phyloP scores from a whole-genome alignment of 2,797 vertebrate species.

The Thamnophis elegans region DNA sequence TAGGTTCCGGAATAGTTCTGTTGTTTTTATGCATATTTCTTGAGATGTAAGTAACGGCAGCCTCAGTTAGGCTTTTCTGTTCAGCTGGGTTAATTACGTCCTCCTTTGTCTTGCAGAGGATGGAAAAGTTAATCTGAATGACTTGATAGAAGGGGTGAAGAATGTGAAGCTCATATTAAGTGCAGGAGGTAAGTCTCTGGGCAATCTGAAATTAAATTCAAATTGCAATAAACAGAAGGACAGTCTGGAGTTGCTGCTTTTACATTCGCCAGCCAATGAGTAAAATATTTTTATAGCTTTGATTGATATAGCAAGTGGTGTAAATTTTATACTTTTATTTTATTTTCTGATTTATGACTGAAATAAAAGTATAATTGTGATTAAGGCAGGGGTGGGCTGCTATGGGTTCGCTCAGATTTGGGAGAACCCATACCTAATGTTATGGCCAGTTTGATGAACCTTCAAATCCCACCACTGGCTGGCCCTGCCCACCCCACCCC shows the following conservation, averaged over 20 bases:
- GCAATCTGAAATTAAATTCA: not conserved
- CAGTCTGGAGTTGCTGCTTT: not conserved
- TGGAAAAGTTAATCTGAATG: constrained; percentile 26
- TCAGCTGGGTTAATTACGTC: not conserved
- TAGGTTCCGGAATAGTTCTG: not conserved
- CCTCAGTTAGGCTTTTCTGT: not conserved
- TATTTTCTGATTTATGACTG: not conserved
- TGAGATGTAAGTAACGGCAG: not conserved
- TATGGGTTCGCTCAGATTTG: too few species aligned
- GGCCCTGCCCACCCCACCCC: too few species aligned
- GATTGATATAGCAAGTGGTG: not conserved
- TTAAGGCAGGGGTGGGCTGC: not conserved
- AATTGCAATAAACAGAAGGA: not conserved
- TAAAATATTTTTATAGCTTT: not conserved
- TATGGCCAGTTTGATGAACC: too few species aligned
- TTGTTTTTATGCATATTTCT: not conserved
- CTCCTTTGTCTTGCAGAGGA: constrained; percentile 28
- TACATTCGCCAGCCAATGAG: not conserved
- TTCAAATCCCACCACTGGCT: too few species aligned
- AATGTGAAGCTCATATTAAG: not conserved
- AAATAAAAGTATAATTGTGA: not conserved
- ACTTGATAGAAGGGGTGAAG: constrained; percentile 13
- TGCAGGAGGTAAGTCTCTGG: constrained; percentile 23
- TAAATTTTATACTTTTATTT: not conserved
- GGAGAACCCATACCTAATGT: too few species aligned